A percentile compares a stretch with the other conserved stretches of the same genome.
Conservation (phyloP, 2,888 invertebrate genomes). For the Lacanobia oleracea region DNA sequence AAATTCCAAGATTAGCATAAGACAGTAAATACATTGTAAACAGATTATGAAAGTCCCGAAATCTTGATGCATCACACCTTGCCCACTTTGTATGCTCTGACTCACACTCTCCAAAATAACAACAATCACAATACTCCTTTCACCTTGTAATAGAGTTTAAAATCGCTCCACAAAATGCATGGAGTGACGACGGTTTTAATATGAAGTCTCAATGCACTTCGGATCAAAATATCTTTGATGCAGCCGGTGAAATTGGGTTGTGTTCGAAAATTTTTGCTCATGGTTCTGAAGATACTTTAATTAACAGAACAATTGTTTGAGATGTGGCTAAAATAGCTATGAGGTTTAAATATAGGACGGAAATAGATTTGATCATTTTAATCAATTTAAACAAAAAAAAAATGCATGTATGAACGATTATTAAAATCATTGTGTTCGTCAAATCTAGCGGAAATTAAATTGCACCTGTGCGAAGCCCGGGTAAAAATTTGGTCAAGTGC, state of each 20-base stretch:
- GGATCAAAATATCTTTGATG: constrained; percentile 39
- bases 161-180: not conserved
- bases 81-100: constrained; percentile 43
- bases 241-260: not conserved
- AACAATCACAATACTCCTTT: constrained; percentile 5
- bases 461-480: too few relatives aligned
- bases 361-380: too few relatives aligned
- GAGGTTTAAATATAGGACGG: too few relatives aligned
- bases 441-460: too few relatives aligned
- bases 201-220: constrained; percentile 8
- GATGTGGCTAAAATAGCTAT: not conserved
- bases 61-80: constrained; percentile 61
- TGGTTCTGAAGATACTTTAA: not conserved
- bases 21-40: constrained; percentile 54
- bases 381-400: too few relatives aligned
- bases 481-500: too few relatives aligned
- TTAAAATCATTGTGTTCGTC: too few relatives aligned
- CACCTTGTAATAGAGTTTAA: constrained; percentile 26
- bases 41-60: constrained; percentile 54
- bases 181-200: constrained; percentile 17
- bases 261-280: not conserved
- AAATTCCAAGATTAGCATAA: constrained; percentile 43
- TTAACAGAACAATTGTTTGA: not conserved
- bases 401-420: too few relatives aligned
- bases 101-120: constrained; percentile 46